phyloP scores from a whole-genome alignment of 2,888 invertebrate genomes.

The Artemia sinica region DNA sequence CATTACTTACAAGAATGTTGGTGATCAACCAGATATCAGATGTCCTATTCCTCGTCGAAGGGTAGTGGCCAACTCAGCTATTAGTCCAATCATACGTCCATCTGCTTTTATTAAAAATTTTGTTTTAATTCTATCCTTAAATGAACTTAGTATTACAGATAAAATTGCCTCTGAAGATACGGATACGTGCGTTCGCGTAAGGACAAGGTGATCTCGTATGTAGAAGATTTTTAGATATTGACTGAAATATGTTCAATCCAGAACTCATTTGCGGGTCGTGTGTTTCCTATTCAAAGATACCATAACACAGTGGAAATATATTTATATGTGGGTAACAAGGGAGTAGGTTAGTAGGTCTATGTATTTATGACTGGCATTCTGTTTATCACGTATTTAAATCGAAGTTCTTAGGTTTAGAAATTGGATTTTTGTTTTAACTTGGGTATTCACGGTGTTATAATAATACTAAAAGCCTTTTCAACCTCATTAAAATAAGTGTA shows the following conservation, averaged over 20 bases:
- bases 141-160: background rate
- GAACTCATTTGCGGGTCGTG: no score
- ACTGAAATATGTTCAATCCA: no score
- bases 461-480: no score
- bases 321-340: background rate
- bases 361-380: slow-evolving; percentile 7
- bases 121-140: background rate
- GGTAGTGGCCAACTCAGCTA: slow-evolving; percentile 30
- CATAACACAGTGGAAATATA: background rate
- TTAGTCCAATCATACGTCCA: background rate
- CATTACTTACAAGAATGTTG: slow-evolving; percentile 94
- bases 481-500: no score
- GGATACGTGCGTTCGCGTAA: no score
- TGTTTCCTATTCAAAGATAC: no score
- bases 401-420: no score
- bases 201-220: no score
- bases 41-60: slow-evolving; percentile 90
- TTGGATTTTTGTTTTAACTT: no score
- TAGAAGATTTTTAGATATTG: no score
- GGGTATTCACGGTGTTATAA: no score
- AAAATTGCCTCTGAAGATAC: no score
- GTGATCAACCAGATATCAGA: slow-evolving; percentile 95
- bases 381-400: slow-evolving; percentile 10
- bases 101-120: background rate
- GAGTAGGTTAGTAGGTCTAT: slow-evolving; percentile 17